phyloP scores from a whole-genome alignment of 1,140 invertebrate genomes.

The Paralvinella palmiformis region DNA sequence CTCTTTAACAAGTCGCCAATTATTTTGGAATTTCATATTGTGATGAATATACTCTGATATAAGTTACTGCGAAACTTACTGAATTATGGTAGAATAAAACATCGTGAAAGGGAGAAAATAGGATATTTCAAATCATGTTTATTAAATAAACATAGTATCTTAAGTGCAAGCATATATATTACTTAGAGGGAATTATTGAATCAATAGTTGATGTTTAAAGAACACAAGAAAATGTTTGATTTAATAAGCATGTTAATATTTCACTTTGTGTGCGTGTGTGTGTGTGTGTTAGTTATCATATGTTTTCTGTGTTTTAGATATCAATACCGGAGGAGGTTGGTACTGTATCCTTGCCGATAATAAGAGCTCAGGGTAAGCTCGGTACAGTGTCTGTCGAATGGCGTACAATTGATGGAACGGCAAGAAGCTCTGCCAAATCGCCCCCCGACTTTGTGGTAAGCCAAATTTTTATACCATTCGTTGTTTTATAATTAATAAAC shows the following conservation, averaged over 20 bases:
- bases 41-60: too few relatives aligned
- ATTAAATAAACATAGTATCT: too few relatives aligned
- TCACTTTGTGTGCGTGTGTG: not conserved
- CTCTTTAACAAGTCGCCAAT: too few relatives aligned
- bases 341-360: conserved; percentile 35
- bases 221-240: not conserved
- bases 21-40: too few relatives aligned
- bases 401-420: conserved; percentile 43
- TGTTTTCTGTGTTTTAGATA: conserved; percentile 24
- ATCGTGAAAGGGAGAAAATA: too few relatives aligned
- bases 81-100: too few relatives aligned
- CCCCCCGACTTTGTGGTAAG: conserved; percentile 37
- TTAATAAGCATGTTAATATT: not conserved
- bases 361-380: conserved; percentile 39
- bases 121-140: too few relatives aligned
- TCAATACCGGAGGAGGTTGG: conserved; percentile 36
- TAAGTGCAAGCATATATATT: not conserved
- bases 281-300: too few relatives aligned
- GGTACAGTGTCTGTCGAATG: conserved; percentile 41
- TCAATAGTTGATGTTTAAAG: not conserved
- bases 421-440: conserved; percentile 37
- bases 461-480: not conserved
- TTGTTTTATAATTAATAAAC: too few relatives aligned
- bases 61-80: too few relatives aligned
- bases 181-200: not conserved